phyloP scores from a whole-genome alignment of 2,113 vertebrate genomes.

The Prolemur simus region DNA sequence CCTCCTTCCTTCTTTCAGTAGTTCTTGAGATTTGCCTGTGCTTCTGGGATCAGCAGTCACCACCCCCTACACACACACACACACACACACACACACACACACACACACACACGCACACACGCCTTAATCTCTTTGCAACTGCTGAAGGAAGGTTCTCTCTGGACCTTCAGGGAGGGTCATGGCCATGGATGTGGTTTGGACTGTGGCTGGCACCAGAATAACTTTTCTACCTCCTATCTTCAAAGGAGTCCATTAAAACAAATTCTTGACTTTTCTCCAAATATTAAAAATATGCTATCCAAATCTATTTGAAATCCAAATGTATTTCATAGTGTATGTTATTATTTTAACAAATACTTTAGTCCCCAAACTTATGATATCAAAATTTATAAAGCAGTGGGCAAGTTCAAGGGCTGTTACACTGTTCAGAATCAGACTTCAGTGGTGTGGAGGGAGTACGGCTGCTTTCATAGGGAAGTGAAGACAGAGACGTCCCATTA shows the following conservation, averaged over 20 bases:
- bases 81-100: not conserved
- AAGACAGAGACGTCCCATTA: not conserved
- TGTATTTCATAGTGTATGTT: not conserved
- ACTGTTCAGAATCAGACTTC: not conserved
- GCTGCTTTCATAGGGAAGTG: not conserved
- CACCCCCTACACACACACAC: rapidly evolving
- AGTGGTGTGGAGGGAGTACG: rapidly evolving
- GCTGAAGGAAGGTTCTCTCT: not conserved
- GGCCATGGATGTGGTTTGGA: not conserved
- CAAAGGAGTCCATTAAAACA: not conserved
- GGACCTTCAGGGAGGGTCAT: not conserved
- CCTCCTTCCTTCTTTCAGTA: not conserved
- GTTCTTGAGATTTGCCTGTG: not conserved
- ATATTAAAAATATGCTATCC: not conserved
- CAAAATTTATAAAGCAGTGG: not conserved
- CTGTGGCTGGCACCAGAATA: not conserved
- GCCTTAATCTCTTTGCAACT: not conserved
- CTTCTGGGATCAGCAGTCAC: not conserved
- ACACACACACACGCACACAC: not conserved
- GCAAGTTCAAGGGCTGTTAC: not conserved
- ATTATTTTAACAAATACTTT: not conserved
- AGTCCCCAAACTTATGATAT: not conserved
- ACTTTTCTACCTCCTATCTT: not conserved
- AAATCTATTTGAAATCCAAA: constrained; percentile 6
- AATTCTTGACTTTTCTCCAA: not conserved